A percentile compares a stretch with the other conserved stretches of the same genome.
Conservation (phyloP, 1,140 invertebrate genomes). For the Drosophila ironensis region DNA sequence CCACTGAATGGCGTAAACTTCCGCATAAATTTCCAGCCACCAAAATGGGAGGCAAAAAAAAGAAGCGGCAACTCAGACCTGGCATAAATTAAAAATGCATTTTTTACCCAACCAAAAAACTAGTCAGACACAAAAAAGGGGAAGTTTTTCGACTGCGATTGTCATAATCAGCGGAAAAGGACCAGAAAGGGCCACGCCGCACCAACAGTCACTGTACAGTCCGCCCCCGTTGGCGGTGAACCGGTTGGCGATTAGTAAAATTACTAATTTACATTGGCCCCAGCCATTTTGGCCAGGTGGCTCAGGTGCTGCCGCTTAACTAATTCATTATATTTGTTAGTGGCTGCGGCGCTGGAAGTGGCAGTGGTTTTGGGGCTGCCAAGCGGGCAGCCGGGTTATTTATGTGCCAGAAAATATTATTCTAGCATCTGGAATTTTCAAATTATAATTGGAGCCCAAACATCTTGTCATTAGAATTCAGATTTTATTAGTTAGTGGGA, state of each 20-base stretch:
- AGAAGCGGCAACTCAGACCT: background rate
- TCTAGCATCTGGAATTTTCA: background rate
- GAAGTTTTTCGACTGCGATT: conserved; percentile 41
- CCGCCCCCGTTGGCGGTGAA: background rate
- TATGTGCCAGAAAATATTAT: conserved; percentile 3
- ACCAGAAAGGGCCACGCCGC: background rate
- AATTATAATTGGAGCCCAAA: background rate
- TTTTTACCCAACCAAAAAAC: conserved; percentile 15
- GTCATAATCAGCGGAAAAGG: conserved; percentile 35
- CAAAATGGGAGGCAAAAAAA: background rate
- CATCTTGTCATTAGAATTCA: too few species aligned
- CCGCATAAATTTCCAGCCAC: conserved; percentile 54
- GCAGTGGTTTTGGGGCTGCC: background rate
- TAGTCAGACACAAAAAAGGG: background rate
- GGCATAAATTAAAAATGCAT: conserved; percentile 50
- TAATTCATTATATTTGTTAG: conserved; percentile 11
- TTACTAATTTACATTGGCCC: conserved; percentile 43
- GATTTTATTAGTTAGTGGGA: conserved; percentile 10
- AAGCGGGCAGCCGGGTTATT: background rate
- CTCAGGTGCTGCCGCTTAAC: conserved; percentile 4
- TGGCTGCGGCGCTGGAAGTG: too few species aligned
- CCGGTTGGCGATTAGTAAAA: conserved; percentile 37
- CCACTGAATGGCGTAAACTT: conserved; percentile 13
- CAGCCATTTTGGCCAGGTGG: conserved; percentile 9
- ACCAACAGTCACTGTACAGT: conserved; percentile 21